These are phyloP conservation scores for Thunnus thynnus DNA, from an alignment of 2,113 vertebrate genomes.

Conservation along the genomic window DNA sequence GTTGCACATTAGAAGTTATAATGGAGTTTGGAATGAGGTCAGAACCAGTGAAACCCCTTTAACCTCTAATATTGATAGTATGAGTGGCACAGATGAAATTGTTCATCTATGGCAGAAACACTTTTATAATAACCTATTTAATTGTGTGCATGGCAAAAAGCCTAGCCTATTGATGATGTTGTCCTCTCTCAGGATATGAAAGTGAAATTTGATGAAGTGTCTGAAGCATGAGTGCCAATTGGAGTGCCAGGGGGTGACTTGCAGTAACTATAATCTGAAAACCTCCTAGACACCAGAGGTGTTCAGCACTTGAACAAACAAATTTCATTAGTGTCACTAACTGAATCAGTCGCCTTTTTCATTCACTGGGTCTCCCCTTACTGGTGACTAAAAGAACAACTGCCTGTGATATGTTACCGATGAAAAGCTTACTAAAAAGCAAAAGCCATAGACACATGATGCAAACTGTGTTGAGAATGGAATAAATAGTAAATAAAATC, in stretches of 20 bases:
- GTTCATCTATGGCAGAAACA: neutral
- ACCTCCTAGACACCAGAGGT: neutral
- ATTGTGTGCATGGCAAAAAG: neutral
- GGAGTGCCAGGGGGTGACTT: too few relatives aligned
- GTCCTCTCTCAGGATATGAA: neutral
- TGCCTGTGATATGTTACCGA: too few relatives aligned
- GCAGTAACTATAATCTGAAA: too few relatives aligned
- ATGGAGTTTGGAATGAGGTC: conserved; percentile 26
- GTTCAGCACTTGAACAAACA: too few relatives aligned
- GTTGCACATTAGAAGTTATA: conserved; percentile 24
- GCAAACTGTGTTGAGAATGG: too few relatives aligned
- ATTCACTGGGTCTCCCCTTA: too few relatives aligned
- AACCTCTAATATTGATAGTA: neutral
- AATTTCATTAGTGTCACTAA: too few relatives aligned
- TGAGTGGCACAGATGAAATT: neutral
- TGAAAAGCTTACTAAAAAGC: too few relatives aligned
- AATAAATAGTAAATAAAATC: too few relatives aligned
- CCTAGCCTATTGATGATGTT: conserved; percentile 1
- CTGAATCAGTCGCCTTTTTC: too few relatives aligned
- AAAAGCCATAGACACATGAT: too few relatives aligned
- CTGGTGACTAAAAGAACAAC: too few relatives aligned
- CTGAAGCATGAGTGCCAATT: neutral
- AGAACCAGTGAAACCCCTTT: conserved; percentile 9
- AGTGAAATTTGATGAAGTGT: neutral
- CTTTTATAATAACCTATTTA: conserved; percentile 10